These are phyloP conservation scores for Aphis gossypii DNA, from an alignment of 1,140 invertebrate genomes.

Conservation along the genomic window DNA sequence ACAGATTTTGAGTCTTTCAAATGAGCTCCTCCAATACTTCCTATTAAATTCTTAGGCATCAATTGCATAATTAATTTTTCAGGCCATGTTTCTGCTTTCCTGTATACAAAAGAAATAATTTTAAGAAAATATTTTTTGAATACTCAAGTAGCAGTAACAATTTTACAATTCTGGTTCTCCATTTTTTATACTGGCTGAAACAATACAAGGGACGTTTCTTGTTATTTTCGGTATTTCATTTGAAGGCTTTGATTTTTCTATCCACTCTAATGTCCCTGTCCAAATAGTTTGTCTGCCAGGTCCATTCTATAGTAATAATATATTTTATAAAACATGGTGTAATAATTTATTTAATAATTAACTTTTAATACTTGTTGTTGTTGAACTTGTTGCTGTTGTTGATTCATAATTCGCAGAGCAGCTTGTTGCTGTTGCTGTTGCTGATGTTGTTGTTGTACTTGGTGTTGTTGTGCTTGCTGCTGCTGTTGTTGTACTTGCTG, in stretches of 20 bases:
- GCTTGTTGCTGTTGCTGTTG: constrained; percentile 65
- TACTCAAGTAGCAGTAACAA: constrained; percentile 28
- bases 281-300: constrained; percentile 79
- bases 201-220: constrained; percentile 83
- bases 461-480: constrained; percentile 63
- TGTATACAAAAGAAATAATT: constrained; percentile 63
- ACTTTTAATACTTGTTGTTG: constrained; percentile 62
- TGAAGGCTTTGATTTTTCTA: constrained; percentile 77
- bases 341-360: background rate
- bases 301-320: constrained; percentile 59
- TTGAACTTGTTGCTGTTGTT: constrained; percentile 63
- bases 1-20: constrained; percentile 89
- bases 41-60: constrained; percentile 89
- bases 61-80: constrained; percentile 90
- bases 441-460: constrained; percentile 62
- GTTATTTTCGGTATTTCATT: constrained; percentile 74
- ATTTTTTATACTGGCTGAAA: constrained; percentile 78
- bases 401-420: constrained; percentile 59
- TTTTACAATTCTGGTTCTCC: constrained; percentile 83
- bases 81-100: constrained; percentile 91
- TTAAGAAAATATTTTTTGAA: constrained; percentile 21
- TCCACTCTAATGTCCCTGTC: constrained; percentile 89
- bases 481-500: constrained; percentile 65
- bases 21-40: constrained; percentile 83
- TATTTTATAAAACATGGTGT: background rate